Evolutionary conservation across 2,888 invertebrate species (phyloP), one percentile per base, ranked within the genome.

Genomic region (Ashinkailepas kermadecensis): DNA sequence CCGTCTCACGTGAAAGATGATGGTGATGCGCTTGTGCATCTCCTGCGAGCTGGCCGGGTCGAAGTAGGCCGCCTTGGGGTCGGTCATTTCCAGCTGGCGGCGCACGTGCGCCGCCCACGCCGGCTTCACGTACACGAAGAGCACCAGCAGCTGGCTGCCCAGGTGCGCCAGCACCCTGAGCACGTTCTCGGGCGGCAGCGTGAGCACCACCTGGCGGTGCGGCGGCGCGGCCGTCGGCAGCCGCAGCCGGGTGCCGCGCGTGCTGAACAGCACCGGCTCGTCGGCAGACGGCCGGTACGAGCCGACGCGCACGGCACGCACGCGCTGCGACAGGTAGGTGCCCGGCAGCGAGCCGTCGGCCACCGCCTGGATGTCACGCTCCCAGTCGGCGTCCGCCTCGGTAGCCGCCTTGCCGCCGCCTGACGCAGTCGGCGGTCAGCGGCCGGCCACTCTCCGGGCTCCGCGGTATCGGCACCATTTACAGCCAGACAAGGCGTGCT

Each of bases 301-400:
- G 67, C 96, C 96, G 86, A 96, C 92, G 84, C 95, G 90, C 82
- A 96, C 91, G 39, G 93, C 93, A 84, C 94, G 90, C 87, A 95
- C 95, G 25, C 89, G 88, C 18, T 94, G 86, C 18, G 82, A 81
- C 11, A 82, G 54, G 59, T 58, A 78, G 54, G 8, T n/a, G 23
- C 39, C 81, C 6, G 83, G 70, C 82, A 65, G 83, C 82, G 78
- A 83, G 79, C 80, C 70, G 59, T 58, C 70, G 12, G n/a, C 15
- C 78, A 58, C n/a, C 23, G 23, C 78, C 74, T 39, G 74, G 39
- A 74, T 25, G 54, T 74, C 74, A 4, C 74, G 74, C 74, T 74
- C 39, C 74, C 74, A 74, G 74, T 54, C 74, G 74, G 54, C 74
- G 54, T 39, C 74, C 58, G 78, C 23, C 0, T n/a, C 78, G n/a